Evolutionary conservation across 2,888 invertebrate species (phyloP), one percentile per base, ranked within the genome.

Genomic region (Campoplex nolae): DNA sequence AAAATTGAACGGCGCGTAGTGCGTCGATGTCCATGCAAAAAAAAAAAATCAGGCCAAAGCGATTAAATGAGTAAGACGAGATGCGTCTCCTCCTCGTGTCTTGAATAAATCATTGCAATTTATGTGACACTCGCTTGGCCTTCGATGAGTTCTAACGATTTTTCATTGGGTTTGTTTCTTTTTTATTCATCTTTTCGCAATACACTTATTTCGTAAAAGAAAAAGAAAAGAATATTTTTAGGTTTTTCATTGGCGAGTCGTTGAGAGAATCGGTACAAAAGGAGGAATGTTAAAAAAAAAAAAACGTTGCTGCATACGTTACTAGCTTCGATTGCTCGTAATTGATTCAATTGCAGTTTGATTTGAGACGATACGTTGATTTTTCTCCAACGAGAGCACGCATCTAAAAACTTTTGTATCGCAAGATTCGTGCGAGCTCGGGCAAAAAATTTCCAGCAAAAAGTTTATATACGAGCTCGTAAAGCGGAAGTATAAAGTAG

Each of bases 41-140:
- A 23, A 23, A 38, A 38, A 58, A 86, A 87, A 87, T 73, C 84
- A 87, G 87, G 87, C 78, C 87, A 87, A 78, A 56, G 84, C 78
- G 87, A 87, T 87, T 84, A 87, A 81, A 65, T 75, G 84, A 87
- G 81, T 84, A 78, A 81, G 81, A 75, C 78, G 73, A 51, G 32
- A 74, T 16, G 62, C 62, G 62, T 62, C 70, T 77, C 58, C 70
- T 77, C 58, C 68, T 42, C 73, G 78, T 54, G 32, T 82, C 75
- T 83, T 71, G 86, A 76, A 73, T 83, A 86, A 83, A 45, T 56
- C 71, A 65, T 54, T 42, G 65, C 76, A 51, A 73, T 76, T 80
- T 86, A 82, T 78, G 75, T 75, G n/a, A 16, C 54, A 75, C 42
- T 73, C 13, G 23, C 23, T 38, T 32, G 32, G 62, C 62, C 62